Conservation (phyloP, 2,888 invertebrate species). For the Lysandra bellargus region DNA sequence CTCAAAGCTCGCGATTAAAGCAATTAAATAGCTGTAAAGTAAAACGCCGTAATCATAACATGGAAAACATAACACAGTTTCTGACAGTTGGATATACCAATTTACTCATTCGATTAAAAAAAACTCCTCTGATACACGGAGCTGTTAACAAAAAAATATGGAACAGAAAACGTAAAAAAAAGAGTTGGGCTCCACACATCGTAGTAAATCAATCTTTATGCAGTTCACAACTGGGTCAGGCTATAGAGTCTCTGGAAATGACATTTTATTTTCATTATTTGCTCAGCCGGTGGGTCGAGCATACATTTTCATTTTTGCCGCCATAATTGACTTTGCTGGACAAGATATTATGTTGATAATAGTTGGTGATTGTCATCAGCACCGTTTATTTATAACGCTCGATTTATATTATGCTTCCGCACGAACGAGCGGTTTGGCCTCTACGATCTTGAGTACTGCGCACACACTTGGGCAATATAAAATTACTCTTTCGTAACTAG, state of each 20-base stretch:
- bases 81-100: not conserved
- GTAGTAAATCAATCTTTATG: conserved; percentile 46
- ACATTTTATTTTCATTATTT: conserved; percentile 29
- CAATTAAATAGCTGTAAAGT: too few species aligned
- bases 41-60: too few species aligned
- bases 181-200: conserved; percentile 36
- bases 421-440: too few species aligned
- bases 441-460: too few species aligned
- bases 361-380: not conserved
- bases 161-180: conserved; percentile 21
- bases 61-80: not conserved
- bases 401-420: too few species aligned
- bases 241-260: conserved; percentile 37
- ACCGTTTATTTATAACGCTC: not conserved
- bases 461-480: too few species aligned
- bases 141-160: conserved; percentile 33
- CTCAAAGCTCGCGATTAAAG: too few species aligned
- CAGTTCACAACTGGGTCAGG: conserved; percentile 44
- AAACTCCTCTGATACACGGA: not conserved
- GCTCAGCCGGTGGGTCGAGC: not conserved
- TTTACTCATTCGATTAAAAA: not conserved
- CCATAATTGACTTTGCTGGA: conserved; percentile 7
- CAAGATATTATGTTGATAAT: not conserved
- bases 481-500: too few species aligned
- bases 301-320: conserved; percentile 14